Conservation (phyloP, 2,113 vertebrate genomes). For the Hippolais icterina region DNA sequence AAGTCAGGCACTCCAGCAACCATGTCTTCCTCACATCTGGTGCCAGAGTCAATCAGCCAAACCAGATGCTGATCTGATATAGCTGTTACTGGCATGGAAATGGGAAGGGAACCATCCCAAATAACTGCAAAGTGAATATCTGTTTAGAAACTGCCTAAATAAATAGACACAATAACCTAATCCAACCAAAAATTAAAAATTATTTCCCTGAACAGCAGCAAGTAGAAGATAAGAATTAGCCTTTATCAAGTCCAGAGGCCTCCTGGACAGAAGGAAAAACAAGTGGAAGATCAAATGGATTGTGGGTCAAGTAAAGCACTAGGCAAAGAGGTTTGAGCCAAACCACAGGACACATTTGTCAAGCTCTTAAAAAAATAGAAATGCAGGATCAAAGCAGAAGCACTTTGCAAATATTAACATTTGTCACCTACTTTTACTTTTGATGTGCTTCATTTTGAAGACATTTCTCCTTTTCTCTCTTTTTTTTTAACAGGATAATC, state of each 20-base stretch:
- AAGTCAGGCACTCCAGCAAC: not conserved
- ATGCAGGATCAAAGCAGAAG: slow-evolving; percentile 79
- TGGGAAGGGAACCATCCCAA: not conserved
- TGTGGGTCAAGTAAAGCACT: slow-evolving; percentile 71
- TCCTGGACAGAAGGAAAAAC: slow-evolving; percentile 54
- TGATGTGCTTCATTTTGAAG: slow-evolving; percentile 79
- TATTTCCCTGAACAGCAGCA: slow-evolving; percentile 20
- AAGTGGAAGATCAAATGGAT: slow-evolving; percentile 76
- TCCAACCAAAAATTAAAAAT: slow-evolving; percentile 13
- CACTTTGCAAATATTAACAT: slow-evolving; percentile 83
- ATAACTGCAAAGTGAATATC: not conserved
- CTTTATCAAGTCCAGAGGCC: not conserved
- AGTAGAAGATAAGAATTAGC: slow-evolving; percentile 27
- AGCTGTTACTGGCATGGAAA: not conserved
- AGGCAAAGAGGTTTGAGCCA: slow-evolving; percentile 77
- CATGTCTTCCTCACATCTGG: not conserved
- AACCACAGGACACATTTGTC: slow-evolving; percentile 80
- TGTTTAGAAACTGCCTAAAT: not conserved
- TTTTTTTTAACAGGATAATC: slow-evolving; percentile 56
- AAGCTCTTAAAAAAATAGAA: slow-evolving; percentile 80
- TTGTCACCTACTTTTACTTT: slow-evolving; percentile 83
- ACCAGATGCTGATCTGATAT: not conserved
- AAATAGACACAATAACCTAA: not conserved
- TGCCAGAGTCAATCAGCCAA: not conserved
- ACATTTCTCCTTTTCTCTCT: slow-evolving; percentile 55